Evolutionary conservation across 2,888 invertebrate species (phyloP).

Genomic region (Hemistola chrysoprasaria): DNA sequence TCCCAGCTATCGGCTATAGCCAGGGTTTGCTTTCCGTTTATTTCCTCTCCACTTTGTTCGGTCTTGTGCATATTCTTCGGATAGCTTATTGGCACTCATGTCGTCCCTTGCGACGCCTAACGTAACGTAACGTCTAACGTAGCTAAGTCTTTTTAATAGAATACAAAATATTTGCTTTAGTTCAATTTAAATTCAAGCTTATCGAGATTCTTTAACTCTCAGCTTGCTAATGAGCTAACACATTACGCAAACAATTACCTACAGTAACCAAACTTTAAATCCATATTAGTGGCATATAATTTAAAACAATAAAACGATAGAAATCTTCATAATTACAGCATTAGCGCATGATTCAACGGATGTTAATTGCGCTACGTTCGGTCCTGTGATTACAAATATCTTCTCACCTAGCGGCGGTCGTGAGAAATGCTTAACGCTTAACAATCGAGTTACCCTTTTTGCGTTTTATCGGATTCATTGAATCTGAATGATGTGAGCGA

Average conservation of each 20-base stretch:
- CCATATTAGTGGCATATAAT: conserved; percentile 34
- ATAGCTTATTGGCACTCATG: too few species aligned
- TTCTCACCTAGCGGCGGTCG: conserved; percentile 59
- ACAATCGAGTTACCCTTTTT: conserved; percentile 49
- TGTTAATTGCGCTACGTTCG: conserved; percentile 65
- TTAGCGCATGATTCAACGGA: conserved; percentile 64
- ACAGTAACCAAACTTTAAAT: conserved; percentile 26
- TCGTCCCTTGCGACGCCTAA: too few species aligned
- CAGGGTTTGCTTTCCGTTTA: too few species aligned
- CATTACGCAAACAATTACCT: conserved; percentile 7
- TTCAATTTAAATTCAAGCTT: too few species aligned
- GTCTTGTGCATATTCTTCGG: too few species aligned
- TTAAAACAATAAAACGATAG: conserved; percentile 50
- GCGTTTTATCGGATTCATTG: conserved; percentile 53
- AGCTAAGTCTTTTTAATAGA: too few species aligned
- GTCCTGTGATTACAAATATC: conserved; percentile 55
- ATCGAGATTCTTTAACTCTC: too few species aligned
- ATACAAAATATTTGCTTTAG: too few species aligned
- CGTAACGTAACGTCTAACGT: too few species aligned
- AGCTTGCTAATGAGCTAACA: conserved; percentile 28
- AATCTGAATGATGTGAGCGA: conserved; percentile 47
- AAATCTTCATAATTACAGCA: conserved; percentile 59
- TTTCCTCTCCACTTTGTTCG: too few species aligned
- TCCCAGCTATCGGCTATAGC: too few species aligned
- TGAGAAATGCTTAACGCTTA: conserved; percentile 54